Percentiles rank a stretch among this genome's conserved stretches.
These are phyloP conservation scores for Galbula dea DNA, from an alignment of 2,113 vertebrate species.

Conservation along the genomic window DNA sequence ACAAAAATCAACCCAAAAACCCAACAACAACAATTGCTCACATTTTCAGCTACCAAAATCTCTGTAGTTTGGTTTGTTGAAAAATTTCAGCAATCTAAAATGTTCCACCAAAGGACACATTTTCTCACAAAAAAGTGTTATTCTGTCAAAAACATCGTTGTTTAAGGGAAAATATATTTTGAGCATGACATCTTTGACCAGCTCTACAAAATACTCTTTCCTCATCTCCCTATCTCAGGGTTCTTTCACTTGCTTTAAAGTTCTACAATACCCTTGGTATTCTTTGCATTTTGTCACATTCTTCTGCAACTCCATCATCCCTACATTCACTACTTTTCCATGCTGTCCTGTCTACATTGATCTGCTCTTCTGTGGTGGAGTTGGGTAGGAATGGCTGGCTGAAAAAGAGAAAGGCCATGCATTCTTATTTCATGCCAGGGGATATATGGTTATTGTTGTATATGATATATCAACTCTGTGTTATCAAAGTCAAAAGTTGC, in stretches of 20 bases:
- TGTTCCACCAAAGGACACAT: not conserved
- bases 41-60: not conserved
- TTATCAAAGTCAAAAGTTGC: not conserved
- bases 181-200: not conserved
- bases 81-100: not conserved
- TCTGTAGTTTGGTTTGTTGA: not conserved
- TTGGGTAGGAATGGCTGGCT: not conserved
- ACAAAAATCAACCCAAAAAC: too few relatives aligned
- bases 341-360: not conserved
- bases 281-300: not conserved
- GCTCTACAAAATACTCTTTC: not conserved
- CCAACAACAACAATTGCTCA: not conserved
- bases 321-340: not conserved
- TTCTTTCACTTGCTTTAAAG: not conserved
- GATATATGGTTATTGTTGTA: not conserved
- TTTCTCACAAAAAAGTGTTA: not conserved
- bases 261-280: not conserved
- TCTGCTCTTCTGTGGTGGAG: not conserved
- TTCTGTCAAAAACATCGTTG: not conserved
- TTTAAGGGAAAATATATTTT: not conserved
- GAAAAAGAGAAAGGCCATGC: not conserved
- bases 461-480: not conserved
- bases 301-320: not conserved
- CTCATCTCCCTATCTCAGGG: fast-evolving
- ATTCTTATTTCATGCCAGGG: not conserved